Evolutionary conservation across 2,888 invertebrate genomes (phyloP).

Genomic region (Chrysina gloriosa): DNA sequence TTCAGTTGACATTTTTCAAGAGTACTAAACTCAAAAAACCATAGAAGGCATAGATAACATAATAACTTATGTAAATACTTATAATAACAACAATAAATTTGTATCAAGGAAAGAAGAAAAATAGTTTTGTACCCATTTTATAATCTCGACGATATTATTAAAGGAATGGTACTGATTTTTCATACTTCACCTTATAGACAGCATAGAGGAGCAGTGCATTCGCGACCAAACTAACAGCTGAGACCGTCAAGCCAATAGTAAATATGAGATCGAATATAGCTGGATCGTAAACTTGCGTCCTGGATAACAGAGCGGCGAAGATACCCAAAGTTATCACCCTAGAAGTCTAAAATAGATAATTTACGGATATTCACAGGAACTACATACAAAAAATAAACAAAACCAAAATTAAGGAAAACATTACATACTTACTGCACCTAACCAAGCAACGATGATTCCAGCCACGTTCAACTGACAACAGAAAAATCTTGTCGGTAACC

Average conservation of each 20-base stretch:
- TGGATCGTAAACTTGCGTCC: conserved; percentile 19
- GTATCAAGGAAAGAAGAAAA: too few species aligned
- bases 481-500: conserved; percentile 16
- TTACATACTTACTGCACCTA: conserved; percentile 19
- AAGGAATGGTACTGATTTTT: too few species aligned
- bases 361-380: neutral
- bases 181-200: conserved; percentile 31
- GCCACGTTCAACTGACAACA: conserved; percentile 26
- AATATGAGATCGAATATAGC: conserved; percentile 22
- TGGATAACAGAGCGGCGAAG: conserved; percentile 14
- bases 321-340: conserved; percentile 2
- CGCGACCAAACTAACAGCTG: conserved; percentile 24
- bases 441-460: conserved; percentile 27
- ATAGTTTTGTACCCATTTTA: too few species aligned
- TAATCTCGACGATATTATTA: too few species aligned
- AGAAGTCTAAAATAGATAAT: conserved; percentile 3
- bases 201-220: conserved; percentile 23
- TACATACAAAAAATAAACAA: neutral
- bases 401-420: neutral
- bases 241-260: neutral
- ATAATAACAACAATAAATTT: too few species aligned
- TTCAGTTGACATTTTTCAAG: too few species aligned
- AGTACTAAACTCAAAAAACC: too few species aligned
- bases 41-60: too few species aligned
- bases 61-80: too few species aligned